Conservation (phyloP, 2,113 vertebrate species). For the Ginglymostoma cirratum region DNA sequence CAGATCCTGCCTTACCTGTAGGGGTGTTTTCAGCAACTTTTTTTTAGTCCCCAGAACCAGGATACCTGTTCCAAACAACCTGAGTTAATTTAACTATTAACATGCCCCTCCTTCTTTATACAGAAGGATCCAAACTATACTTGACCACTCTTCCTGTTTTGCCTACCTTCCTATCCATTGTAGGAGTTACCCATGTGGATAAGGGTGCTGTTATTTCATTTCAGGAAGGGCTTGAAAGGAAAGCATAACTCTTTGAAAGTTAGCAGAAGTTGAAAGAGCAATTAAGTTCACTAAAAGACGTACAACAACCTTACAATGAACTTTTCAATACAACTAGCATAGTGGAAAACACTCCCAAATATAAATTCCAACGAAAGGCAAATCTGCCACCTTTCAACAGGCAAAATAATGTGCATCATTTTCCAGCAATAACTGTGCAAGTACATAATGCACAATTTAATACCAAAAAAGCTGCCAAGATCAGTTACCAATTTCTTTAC, state of each 20-base stretch:
- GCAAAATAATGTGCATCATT: background rate
- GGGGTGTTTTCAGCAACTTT: background rate
- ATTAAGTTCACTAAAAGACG: background rate
- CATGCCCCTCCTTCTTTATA: background rate
- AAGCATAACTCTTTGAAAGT: background rate
- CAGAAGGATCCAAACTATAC: background rate
- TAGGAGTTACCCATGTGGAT: background rate
- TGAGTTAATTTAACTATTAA: background rate
- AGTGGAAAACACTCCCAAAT: background rate
- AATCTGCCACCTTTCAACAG: background rate
- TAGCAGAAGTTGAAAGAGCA: background rate
- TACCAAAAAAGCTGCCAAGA: background rate
- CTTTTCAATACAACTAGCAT: background rate
- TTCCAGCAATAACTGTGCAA: background rate
- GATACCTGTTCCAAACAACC: background rate
- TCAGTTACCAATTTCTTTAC: slow-evolving; percentile 18
- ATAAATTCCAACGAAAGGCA: background rate
- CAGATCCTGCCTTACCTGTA: background rate
- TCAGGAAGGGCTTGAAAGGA: too few species aligned
- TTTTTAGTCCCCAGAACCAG: background rate
- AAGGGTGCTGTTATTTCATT: background rate
- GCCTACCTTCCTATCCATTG: background rate
- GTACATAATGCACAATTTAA: background rate
- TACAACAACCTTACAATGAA: background rate
- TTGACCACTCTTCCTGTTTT: too few species aligned